Base-by-base conservation (phyloP, 2,113 vertebrate genomes). In the Mustelus asterias region DNA sequence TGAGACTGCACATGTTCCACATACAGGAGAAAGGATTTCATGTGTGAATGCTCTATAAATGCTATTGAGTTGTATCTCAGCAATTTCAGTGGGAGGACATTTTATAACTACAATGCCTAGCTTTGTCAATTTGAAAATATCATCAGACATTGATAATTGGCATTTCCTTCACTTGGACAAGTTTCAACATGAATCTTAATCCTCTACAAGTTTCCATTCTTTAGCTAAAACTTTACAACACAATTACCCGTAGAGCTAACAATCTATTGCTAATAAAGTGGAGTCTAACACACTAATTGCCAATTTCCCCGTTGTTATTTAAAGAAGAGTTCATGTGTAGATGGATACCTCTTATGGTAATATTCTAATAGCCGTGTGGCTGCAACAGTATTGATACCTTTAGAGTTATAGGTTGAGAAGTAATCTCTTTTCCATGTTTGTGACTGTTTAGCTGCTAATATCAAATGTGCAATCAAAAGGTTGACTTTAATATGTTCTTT, bases 1-100 rank as follows among this genome's bases (percentile, higher is more conserved):
- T 99, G 97, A 98, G 98, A 96, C 98, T 99, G 96, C 99, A 99
- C 96, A 97, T 99, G 96, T 98, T 99, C 97, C 98, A 99, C 97
- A 98, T 99, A 98, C 99, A 99, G 97, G 99, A 99, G 97, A 99
- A 99, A 97, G 99, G 99, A 97, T 99, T 99, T 98, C 98, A 99
- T 97, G 99, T 99, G 98, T 99, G 98, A 99, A 97, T 97, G 96
- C 96, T 96, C 96, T 94, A 22, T 67, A 96, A 97, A 96, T 97
- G 97, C 98, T 97, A 97, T 96, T 97, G 97, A 98, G 98, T 98
- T 98, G 98, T 98, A 98, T 98, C 98, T 98, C 98, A 98, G 97
- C 98, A 97, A 96, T 97, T 98, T 97, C 97, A 97, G 97, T 54
- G 96, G 97, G 97, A 97, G 96, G 96, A 95, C 69, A 54, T 95